Conservation (phyloP, 2,113 vertebrate genomes). For the Sylvilagus bachmani region DNA sequence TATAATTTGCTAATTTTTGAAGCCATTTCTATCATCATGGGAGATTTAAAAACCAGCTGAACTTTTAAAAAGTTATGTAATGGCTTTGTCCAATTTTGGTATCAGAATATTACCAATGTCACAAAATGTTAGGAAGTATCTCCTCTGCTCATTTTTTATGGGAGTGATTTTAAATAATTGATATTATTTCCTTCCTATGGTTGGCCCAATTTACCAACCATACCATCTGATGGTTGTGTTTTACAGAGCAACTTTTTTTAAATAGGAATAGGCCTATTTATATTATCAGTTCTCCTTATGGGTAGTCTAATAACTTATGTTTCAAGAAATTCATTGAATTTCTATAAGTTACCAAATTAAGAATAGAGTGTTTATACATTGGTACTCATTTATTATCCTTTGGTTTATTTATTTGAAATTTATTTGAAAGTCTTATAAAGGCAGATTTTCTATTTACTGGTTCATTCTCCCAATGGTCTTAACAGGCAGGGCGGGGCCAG, state of each 20-base stretch:
- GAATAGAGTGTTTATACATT: background rate
- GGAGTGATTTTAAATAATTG: background rate
- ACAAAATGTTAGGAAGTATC: background rate
- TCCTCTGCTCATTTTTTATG: background rate
- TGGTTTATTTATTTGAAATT: no score
- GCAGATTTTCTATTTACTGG: no score
- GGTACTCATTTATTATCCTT: no score
- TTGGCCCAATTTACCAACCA: background rate
- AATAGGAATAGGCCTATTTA: background rate
- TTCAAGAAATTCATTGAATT: background rate
- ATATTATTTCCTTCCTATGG: background rate
- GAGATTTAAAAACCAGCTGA: background rate
- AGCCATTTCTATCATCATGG: background rate
- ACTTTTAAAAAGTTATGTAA: background rate
- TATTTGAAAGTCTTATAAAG: no score
- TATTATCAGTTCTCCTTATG: background rate
- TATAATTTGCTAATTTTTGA: background rate
- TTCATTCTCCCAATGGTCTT: no score
- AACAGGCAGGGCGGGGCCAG: no score
- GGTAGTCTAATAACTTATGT: background rate
- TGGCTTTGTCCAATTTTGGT: background rate
- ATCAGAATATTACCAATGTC: background rate
- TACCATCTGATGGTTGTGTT: background rate
- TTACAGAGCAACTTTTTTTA: background rate
- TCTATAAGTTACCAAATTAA: background rate